Percentiles rank a stretch among this genome's conserved stretches.
These are phyloP conservation scores for Cremastinae sp. DNA, from an alignment of 2,888 invertebrate species.

Conservation along the genomic window DNA sequence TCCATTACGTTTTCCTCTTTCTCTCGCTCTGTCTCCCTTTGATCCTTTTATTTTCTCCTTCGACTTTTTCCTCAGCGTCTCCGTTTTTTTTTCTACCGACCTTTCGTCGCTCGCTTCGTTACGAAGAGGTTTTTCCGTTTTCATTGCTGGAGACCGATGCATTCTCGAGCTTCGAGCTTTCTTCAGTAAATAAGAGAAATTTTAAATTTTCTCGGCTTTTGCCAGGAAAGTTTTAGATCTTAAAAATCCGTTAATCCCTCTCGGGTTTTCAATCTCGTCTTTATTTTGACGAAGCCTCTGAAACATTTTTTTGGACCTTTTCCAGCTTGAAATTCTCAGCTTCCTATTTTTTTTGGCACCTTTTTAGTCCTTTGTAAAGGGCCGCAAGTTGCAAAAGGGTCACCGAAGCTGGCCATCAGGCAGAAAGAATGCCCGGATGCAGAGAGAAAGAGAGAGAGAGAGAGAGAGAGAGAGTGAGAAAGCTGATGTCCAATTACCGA, in stretches of 20 bases:
- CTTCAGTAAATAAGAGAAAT: too few species aligned
- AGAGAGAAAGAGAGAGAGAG: constrained; percentile 60
- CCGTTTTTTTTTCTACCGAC: neutral
- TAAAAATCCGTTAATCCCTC: constrained; percentile 4
- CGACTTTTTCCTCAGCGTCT: constrained; percentile 13
- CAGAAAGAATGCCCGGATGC: constrained; percentile 24
- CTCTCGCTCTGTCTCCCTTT: constrained; percentile 9
- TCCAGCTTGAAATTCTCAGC: constrained; percentile 19
- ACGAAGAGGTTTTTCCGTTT: neutral
- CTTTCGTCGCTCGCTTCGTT: constrained; percentile 2
- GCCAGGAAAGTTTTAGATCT: too few species aligned
- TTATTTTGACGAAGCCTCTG: neutral
- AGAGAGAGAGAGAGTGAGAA: constrained; percentile 62
- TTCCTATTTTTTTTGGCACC: constrained; percentile 41
- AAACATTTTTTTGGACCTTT: constrained; percentile 30
- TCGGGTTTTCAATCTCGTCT: constrained; percentile 59
- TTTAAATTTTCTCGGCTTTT: too few species aligned
- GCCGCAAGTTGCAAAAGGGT: constrained; percentile 47
- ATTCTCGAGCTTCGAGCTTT: too few species aligned
- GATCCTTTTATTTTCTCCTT: constrained; percentile 16
- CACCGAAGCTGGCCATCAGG: constrained; percentile 18
- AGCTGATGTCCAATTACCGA: constrained; percentile 71
- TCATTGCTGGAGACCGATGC: neutral
- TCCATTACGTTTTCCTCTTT: constrained; percentile 41
- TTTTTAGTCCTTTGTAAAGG: constrained; percentile 44